These are phyloP conservation scores for Oreochromis niloticus DNA, from an alignment of 2,113 vertebrate species.

Conservation along the genomic window DNA sequence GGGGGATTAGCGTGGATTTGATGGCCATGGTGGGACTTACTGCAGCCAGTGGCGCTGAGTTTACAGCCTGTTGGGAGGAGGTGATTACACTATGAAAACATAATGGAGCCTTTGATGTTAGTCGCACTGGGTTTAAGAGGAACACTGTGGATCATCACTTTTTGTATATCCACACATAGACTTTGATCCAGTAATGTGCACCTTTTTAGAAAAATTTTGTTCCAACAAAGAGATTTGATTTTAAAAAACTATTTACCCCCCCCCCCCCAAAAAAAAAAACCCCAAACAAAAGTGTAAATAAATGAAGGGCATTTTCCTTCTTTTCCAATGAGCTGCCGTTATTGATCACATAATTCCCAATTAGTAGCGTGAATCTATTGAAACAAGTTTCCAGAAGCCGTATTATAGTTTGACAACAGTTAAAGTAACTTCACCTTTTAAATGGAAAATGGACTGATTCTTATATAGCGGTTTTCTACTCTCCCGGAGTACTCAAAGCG, in stretches of 20 bases:
- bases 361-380: not conserved
- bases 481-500: too few relatives aligned
- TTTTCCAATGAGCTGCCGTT: too few relatives aligned
- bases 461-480: too few relatives aligned
- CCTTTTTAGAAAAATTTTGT: not conserved
- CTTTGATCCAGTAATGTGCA: not conserved
- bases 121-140: not conserved
- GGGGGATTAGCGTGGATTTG: constrained; percentile 70
- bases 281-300: not conserved
- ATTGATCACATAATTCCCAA: too few relatives aligned
- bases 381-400: not conserved
- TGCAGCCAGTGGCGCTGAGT: constrained; percentile 26
- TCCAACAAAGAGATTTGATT: not conserved
- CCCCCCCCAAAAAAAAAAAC: too few relatives aligned
- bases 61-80: constrained; percentile 37
- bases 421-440: not conserved
- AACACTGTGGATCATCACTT: not conserved
- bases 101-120: constrained; percentile 15
- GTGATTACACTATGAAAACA: constrained; percentile 41
- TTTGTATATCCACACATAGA: not conserved
- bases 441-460: too few relatives aligned
- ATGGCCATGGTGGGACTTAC: constrained; percentile 51
- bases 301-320: not conserved
- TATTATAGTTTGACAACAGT: not conserved
- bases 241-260: too few relatives aligned